Percentiles rank a stretch among this genome's conserved stretches.
These are phyloP conservation scores for Drosophila nannoptera DNA, from an alignment of 1,140 invertebrate genomes.

Conservation along the genomic window DNA sequence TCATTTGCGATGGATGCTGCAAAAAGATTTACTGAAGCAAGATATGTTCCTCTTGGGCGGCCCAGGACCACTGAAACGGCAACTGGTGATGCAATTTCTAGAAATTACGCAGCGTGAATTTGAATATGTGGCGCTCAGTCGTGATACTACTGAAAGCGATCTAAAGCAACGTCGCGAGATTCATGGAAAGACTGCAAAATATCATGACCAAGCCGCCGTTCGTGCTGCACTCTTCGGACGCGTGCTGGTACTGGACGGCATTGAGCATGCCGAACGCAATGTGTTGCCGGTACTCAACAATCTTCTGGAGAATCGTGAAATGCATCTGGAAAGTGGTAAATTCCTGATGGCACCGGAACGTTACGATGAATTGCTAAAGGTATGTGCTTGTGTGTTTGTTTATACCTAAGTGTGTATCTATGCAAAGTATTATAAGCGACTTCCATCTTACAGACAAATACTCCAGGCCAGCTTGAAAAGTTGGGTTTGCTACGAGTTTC, in stretches of 20 bases:
- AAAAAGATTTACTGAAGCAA: slow-evolving; percentile 94
- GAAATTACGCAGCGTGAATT: slow-evolving; percentile 93
- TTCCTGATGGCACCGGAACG: slow-evolving; percentile 92
- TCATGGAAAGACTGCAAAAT: slow-evolving; percentile 89
- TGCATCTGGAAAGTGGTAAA: slow-evolving; percentile 98
- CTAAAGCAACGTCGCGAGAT: slow-evolving; percentile 98
- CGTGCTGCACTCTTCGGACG: slow-evolving; percentile 92
- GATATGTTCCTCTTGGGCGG: slow-evolving; percentile 97
- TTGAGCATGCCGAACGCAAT: slow-evolving; percentile 98
- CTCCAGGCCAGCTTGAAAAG: slow-evolving; percentile 84
- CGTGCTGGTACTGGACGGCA: slow-evolving; percentile 95
- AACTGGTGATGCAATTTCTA: slow-evolving; percentile 91
- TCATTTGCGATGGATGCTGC: slow-evolving; percentile 95
- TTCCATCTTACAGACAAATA: slow-evolving; percentile 81
- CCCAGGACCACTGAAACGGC: slow-evolving; percentile 87
- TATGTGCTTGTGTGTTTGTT: slow-evolving; percentile 74
- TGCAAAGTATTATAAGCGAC: background rate
- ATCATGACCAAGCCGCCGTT: slow-evolving; percentile 97
- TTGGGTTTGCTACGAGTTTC: slow-evolving; percentile 94
- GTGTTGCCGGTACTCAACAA: slow-evolving; percentile 98
- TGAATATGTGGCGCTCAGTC: slow-evolving; percentile 95
- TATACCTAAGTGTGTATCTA: background rate
- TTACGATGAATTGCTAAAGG: slow-evolving; percentile 94
- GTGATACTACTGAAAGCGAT: slow-evolving; percentile 98
- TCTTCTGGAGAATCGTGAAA: slow-evolving; percentile 98